Conservation (phyloP, 2,797 vertebrate species). For the Coracias cyanogaster region DNA sequence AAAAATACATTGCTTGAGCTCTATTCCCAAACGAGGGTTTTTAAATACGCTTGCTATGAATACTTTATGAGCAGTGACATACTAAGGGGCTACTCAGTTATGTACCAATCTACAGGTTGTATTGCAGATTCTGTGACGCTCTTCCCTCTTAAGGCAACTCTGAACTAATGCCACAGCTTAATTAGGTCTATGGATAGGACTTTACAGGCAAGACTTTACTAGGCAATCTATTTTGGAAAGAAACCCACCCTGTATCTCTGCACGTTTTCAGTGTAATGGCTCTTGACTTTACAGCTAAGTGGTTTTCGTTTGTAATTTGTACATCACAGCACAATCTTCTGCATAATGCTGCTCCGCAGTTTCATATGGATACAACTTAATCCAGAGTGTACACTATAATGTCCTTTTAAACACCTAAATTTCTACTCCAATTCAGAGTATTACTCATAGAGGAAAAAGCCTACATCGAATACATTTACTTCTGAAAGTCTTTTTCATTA, state of each 20-base stretch:
- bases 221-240: not conserved
- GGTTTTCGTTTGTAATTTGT: too few relatives aligned
- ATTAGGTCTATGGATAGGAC: not conserved
- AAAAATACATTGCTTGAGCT: not conserved
- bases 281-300: not conserved
- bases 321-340: not conserved
- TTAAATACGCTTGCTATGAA: not conserved
- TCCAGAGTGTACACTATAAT: fast-evolving
- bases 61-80: not conserved
- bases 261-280: not conserved
- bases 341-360: not conserved
- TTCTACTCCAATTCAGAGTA: not conserved
- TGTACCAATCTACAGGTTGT: not conserved
- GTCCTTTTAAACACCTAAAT: not conserved
- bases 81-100: not conserved
- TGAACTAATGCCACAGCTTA: not conserved
- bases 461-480: not conserved
- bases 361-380: not conserved
- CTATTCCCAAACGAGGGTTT: not conserved
- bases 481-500: not conserved
- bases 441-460: not conserved
- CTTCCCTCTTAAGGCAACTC: not conserved
- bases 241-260: fast-evolving
- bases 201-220: not conserved
- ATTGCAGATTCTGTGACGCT: not conserved